These are phyloP conservation scores for Notoglanidium macrostoma DNA, from an alignment of 2,797 vertebrate species.

Conservation along the genomic window DNA sequence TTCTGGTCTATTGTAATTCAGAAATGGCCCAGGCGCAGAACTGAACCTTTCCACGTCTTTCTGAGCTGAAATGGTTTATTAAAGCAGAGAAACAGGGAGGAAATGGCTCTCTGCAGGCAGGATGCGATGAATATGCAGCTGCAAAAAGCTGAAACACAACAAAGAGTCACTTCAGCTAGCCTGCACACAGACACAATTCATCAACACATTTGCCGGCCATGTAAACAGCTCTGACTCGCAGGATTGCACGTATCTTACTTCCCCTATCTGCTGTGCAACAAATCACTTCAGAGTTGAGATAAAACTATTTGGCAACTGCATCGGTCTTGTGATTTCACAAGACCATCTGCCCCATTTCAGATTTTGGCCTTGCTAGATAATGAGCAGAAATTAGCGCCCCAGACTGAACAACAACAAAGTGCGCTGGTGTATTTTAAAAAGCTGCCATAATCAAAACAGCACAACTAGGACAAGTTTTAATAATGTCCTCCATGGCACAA, in stretches of 20 bases:
- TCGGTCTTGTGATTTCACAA: not conserved
- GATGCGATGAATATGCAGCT: constrained; percentile 44
- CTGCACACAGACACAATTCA: constrained; percentile 53
- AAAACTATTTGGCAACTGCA: not conserved
- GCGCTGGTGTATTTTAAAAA: not conserved
- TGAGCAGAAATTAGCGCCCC: constrained; percentile 7
- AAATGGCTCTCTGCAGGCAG: constrained; percentile 48
- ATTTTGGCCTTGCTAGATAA: not conserved
- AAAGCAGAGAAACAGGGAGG: constrained; percentile 43
- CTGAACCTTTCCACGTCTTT: constrained; percentile 40
- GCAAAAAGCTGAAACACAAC: constrained; percentile 42
- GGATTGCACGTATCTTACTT: not conserved
- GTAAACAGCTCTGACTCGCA: constrained; percentile 19
- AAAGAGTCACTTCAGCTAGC: constrained; percentile 39
- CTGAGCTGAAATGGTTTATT: constrained; percentile 51
- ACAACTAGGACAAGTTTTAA: not conserved
- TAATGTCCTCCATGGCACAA: constrained; percentile 13
- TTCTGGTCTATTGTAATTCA: constrained; percentile 25
- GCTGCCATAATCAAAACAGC: constrained; percentile 5
- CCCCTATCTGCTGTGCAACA: not conserved
- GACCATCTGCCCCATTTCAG: constrained; percentile 20
- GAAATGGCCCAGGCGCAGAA: constrained; percentile 16
- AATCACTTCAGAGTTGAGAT: constrained; percentile 14
- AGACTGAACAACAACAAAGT: not conserved
- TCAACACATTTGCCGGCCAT: constrained; percentile 42